Evolutionary conservation across 2,797 vertebrate species (phyloP).

Genomic region (Pangasius sanitwongsei): DNA sequence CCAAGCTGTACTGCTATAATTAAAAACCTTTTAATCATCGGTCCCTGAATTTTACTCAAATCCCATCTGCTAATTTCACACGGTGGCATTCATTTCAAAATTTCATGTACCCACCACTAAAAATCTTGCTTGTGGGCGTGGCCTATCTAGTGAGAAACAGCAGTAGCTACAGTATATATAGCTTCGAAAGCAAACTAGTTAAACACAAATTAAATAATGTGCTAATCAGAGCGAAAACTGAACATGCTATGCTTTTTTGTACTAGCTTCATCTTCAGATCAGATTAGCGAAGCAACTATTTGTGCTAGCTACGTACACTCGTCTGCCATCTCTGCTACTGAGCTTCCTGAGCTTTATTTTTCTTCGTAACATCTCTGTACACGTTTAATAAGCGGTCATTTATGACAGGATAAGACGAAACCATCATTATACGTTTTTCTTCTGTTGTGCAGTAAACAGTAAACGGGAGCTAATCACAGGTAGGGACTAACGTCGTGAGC

Average conservation of each 20-base stretch:
- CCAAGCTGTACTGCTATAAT: neutral
- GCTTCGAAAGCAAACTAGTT: neutral
- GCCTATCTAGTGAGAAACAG: neutral
- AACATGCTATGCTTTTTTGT: neutral
- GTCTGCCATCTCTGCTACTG: neutral
- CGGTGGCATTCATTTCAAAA: neutral
- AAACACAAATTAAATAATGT: too few relatives aligned
- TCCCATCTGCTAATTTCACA: neutral
- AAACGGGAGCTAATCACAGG: neutral
- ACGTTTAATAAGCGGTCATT: neutral
- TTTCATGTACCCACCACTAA: neutral
- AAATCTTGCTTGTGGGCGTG: neutral
- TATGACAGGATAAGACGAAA: neutral
- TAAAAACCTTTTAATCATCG: neutral
- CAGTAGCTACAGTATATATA: neutral
- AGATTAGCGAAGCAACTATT: neutral
- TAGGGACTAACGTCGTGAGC: too few relatives aligned
- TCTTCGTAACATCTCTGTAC: neutral
- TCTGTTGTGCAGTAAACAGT: neutral
- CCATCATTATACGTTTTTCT: neutral
- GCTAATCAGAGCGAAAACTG: neutral
- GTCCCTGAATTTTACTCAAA: neutral
- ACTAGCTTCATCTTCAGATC: neutral
- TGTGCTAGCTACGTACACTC: neutral
- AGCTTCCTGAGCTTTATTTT: neutral